Percentiles rank a stretch among this genome's conserved stretches.
Conservation (phyloP, 2,113 vertebrate species). For the Phoxinus phoxinus region DNA sequence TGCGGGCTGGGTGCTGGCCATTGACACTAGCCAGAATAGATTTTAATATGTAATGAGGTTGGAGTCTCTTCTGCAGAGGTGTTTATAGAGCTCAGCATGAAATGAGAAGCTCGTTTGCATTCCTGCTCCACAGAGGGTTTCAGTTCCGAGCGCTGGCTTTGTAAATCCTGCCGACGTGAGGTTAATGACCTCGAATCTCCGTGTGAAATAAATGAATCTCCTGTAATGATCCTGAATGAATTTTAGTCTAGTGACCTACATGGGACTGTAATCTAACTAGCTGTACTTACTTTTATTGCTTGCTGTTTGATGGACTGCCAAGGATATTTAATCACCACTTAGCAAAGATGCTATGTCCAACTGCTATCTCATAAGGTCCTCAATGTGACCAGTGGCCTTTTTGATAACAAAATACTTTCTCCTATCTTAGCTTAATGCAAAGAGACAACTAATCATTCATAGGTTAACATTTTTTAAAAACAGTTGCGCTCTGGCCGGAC, state of each 20-base stretch:
- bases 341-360: slow-evolving; percentile 7
- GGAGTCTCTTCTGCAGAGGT: slow-evolving; percentile 40
- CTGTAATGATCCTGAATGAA: slow-evolving; percentile 33
- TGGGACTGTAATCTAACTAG: slow-evolving; percentile 39
- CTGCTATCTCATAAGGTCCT: slow-evolving; percentile 14
- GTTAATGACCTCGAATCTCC: slow-evolving; percentile 36
- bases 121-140: slow-evolving; percentile 26
- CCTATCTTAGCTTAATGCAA: background rate
- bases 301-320: slow-evolving; percentile 31
- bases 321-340: slow-evolving; percentile 30
- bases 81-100: slow-evolving; percentile 54
- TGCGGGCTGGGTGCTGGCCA: slow-evolving; percentile 55
- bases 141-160: slow-evolving; percentile 29
- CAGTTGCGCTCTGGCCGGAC: background rate
- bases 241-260: slow-evolving; percentile 46
- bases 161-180: slow-evolving; percentile 51
- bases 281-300: slow-evolving; percentile 34
- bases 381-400: background rate
- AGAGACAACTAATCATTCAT: background rate
- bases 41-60: slow-evolving; percentile 64
- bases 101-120: slow-evolving; percentile 57
- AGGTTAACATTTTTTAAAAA: background rate
- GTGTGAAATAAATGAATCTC: slow-evolving; percentile 37
- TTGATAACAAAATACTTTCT: background rate
- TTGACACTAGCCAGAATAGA: slow-evolving; percentile 61